Evolutionary conservation across 2,113 vertebrate species (phyloP).

Genomic region (Henicopernis longicauda): DNA sequence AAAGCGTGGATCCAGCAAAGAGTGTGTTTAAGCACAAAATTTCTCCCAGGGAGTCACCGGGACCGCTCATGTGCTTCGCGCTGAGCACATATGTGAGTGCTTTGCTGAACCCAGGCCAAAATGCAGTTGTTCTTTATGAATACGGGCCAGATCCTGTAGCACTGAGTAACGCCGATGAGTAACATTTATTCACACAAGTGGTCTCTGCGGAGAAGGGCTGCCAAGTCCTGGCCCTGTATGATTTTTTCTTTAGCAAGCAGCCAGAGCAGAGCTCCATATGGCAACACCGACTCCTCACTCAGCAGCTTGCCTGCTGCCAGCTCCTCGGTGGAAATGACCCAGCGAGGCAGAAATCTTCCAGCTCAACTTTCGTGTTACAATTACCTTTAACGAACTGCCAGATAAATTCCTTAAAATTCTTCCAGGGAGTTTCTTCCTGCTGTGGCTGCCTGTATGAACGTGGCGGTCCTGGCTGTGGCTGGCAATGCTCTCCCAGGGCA

Average conservation of each 20-base stretch:
- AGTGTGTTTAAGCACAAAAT: not conserved
- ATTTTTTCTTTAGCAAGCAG: slow-evolving; percentile 18
- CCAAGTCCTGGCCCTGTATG: slow-evolving; percentile 32
- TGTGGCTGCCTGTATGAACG: not conserved
- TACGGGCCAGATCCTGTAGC: not conserved
- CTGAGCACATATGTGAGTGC: not conserved
- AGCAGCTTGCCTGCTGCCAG: slow-evolving; percentile 51
- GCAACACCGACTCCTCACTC: slow-evolving; percentile 41
- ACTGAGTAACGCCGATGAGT: not conserved
- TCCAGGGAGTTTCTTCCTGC: not conserved
- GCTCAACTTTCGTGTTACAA: not conserved
- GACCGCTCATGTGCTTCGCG: not conserved
- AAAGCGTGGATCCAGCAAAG: not conserved
- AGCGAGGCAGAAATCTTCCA: slow-evolving; percentile 14
- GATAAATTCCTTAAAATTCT: not conserved
- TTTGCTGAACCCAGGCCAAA: not conserved
- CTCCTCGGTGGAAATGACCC: not conserved
- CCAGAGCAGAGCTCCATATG: slow-evolving; percentile 53
- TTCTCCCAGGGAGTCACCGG: not conserved
- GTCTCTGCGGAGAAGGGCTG: not conserved
- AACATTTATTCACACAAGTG: slow-evolving; percentile 5
- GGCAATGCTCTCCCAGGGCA: accelerated
- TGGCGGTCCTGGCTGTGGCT: accelerated
- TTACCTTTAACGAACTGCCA: slow-evolving; percentile 28
- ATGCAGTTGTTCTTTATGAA: not conserved